phyloP scores from a whole-genome alignment of 2,888 invertebrate genomes.

The Cylindroiulus punctatus region DNA sequence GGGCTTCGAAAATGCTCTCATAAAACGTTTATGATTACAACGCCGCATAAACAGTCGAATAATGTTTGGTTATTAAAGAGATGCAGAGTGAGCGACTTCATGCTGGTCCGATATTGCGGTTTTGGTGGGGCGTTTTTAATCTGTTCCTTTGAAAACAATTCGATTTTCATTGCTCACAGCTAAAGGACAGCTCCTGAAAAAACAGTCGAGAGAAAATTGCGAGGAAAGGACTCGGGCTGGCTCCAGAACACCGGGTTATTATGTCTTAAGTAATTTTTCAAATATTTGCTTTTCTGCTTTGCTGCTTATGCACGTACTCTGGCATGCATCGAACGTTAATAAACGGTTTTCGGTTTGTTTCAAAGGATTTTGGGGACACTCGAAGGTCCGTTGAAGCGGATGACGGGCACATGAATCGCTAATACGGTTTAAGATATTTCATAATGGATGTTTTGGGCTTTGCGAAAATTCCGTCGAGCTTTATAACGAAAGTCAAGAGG shows the following conservation, averaged over 20 bases:
- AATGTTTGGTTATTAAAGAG: background rate
- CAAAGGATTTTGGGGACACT: constrained; percentile 3
- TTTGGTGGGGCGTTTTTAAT: background rate
- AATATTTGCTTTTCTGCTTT: constrained; percentile 10
- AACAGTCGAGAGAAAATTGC: background rate
- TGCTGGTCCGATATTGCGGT: background rate
- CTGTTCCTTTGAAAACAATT: constrained; percentile 11
- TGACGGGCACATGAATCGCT: background rate
- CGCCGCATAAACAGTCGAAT: background rate
- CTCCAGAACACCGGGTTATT: background rate
- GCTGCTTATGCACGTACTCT: background rate
- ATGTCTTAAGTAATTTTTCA: constrained; percentile 31
- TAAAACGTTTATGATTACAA: background rate
- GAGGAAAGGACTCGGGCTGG: background rate
- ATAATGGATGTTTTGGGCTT: background rate
- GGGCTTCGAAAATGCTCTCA: background rate
- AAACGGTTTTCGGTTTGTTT: background rate
- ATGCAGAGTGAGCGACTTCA: background rate
- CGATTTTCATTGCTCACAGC: background rate
- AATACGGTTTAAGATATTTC: constrained; percentile 22
- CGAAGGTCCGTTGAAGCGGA: background rate
- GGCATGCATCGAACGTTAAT: background rate
- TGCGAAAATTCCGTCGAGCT: background rate
- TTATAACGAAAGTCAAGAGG: background rate
- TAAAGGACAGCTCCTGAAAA: background rate